Evolutionary conservation across 2,113 vertebrate genomes (phyloP).

Genomic region (Tapirus terrestris): DNA sequence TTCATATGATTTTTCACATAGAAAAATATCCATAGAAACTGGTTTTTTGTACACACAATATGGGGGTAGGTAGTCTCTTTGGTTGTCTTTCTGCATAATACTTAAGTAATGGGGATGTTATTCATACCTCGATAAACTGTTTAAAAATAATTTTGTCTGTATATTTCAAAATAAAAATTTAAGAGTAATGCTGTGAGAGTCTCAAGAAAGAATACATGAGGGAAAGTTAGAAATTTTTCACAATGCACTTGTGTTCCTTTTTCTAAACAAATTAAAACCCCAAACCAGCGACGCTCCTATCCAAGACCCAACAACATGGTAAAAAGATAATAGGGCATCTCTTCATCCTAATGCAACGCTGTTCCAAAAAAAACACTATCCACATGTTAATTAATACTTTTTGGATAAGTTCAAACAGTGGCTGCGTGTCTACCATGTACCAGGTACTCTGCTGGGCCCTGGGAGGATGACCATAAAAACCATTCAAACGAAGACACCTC

Average conservation of each 20-base stretch:
- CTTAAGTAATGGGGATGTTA: not conserved
- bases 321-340: not conserved
- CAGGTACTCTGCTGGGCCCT: not conserved
- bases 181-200: not conserved
- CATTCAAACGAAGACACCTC: not conserved
- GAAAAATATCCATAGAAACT: slow-evolving; percentile 68
- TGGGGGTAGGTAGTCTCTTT: slow-evolving; percentile 63
- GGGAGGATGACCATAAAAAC: not conserved
- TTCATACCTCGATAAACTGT: not conserved
- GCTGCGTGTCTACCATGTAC: not conserved
- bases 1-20: slow-evolving; percentile 78
- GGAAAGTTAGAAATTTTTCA: slow-evolving; percentile 8
- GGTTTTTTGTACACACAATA: slow-evolving; percentile 48
- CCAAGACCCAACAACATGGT: not conserved
- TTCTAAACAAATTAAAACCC: slow-evolving; percentile 25
- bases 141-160: not conserved
- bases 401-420: not conserved
- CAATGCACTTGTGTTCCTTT: not conserved
- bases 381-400: not conserved
- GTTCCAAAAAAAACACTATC: not conserved
- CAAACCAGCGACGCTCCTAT: not conserved
- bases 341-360: not conserved
- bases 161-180: slow-evolving; percentile 51
- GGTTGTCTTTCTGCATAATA: slow-evolving; percentile 52
- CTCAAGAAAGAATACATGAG: slow-evolving; percentile 51